A percentile compares a stretch with the other conserved stretches of the same genome.
Evolutionary conservation across 2,888 invertebrate species (phyloP).

Genomic region (Nudaria mundana): DNA sequence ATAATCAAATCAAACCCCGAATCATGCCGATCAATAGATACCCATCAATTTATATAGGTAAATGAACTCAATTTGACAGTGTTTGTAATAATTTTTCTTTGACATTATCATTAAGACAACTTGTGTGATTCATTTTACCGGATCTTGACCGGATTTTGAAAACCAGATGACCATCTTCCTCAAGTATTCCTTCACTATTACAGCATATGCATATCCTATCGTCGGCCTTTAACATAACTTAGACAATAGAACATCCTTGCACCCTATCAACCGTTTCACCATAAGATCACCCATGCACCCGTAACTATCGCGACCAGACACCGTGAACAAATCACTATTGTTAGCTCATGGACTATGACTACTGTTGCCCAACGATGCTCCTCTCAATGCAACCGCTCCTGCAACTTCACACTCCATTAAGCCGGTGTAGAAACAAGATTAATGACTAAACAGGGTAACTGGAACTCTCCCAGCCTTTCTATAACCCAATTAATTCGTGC

Average conservation of each 20-base stretch:
- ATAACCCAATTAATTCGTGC: slow-evolving; percentile 16
- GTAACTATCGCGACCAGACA: slow-evolving; percentile 20
- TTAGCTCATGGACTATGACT: slow-evolving; percentile 2
- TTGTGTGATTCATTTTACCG: too few species aligned
- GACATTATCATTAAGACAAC: too few species aligned
- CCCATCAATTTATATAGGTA: too few species aligned
- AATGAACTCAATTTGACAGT: too few species aligned
- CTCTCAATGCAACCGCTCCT: slow-evolving; percentile 61
- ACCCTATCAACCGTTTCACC: slow-evolving; percentile 24
- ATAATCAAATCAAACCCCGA: too few species aligned
- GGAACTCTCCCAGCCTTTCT: slow-evolving; percentile 20
- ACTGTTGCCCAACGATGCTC: slow-evolving; percentile 27
- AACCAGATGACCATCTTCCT: too few species aligned
- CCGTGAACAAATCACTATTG: slow-evolving; percentile 23
- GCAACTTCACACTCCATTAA: slow-evolving; percentile 61
- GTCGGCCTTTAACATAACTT: slow-evolving; percentile 5
- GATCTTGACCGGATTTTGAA: too few species aligned
- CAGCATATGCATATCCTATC: too few species aligned
- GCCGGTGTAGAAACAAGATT: slow-evolving; percentile 61
- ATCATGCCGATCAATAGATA: too few species aligned
- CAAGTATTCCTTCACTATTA: too few species aligned
- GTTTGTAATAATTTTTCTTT: too few species aligned
- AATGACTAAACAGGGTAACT: slow-evolving; percentile 29
- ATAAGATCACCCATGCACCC: slow-evolving; percentile 13
- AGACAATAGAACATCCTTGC: slow-evolving; percentile 17